Percentiles rank a stretch among this genome's conserved stretches.
phyloP scores from a whole-genome alignment of 2,113 vertebrate genomes.

The Crotophaga sulcirostris region DNA sequence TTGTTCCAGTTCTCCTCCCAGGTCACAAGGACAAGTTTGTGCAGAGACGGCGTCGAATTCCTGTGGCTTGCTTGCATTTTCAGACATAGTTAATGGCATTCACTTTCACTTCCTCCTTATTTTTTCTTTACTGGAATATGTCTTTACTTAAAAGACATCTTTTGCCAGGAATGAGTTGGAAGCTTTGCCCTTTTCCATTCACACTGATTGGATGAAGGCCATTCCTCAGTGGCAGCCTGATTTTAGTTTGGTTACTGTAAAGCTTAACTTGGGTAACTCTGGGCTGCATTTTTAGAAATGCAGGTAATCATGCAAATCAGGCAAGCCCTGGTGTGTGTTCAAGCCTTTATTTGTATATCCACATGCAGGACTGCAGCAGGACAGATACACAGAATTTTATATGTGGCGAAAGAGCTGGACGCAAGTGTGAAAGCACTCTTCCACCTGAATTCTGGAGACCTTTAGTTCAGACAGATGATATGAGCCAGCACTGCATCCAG shows the following conservation, averaged over 20 bases:
- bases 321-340: background rate
- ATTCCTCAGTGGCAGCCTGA: background rate
- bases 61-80: background rate
- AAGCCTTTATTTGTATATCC: background rate
- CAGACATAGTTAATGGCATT: background rate
- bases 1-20: background rate
- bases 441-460: background rate
- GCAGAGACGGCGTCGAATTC: background rate
- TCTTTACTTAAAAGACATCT: background rate
- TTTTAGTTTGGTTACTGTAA: background rate
- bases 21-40: background rate
- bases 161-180: background rate
- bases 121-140: background rate
- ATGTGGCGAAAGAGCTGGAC: background rate
- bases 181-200: background rate
- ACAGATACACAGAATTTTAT: background rate
- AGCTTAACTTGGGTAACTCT: background rate
- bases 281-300: background rate
- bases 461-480: background rate
- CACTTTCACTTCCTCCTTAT: background rate
- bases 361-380: background rate
- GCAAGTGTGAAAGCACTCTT: background rate
- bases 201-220: background rate
- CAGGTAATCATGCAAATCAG: background rate
- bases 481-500: background rate